These are phyloP conservation scores for Falco berigora DNA, from an alignment of 2,797 vertebrate genomes.

Conservation along the genomic window DNA sequence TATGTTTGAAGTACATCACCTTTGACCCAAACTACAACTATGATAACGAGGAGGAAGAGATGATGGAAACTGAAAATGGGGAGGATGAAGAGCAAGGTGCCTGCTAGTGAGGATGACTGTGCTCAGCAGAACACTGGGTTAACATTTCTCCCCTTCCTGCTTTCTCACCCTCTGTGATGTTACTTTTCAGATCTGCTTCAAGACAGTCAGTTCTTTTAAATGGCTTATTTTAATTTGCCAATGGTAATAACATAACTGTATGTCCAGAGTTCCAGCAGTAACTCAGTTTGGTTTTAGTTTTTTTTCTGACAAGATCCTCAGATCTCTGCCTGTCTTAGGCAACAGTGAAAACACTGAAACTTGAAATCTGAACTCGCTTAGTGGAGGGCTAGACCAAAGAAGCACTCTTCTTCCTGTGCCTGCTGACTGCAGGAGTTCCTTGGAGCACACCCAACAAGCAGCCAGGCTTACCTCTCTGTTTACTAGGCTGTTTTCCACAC, in stretches of 20 bases:
- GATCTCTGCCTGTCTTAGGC: neutral
- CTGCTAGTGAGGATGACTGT: slow-evolving; percentile 52
- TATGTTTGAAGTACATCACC: slow-evolving; percentile 89
- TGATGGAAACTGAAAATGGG: slow-evolving; percentile 86
- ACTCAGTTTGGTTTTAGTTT: neutral
- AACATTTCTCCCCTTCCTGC: neutral
- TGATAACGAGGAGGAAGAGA: slow-evolving; percentile 79
- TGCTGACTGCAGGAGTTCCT: neutral
- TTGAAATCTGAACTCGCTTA: neutral
- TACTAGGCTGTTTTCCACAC: neutral
- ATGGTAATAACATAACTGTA: too few relatives aligned
- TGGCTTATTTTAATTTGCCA: neutral
- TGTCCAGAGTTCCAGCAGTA: neutral
- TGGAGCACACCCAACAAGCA: neutral
- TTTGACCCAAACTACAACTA: slow-evolving; percentile 96
- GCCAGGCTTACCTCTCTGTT: neutral
- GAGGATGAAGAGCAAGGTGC: slow-evolving; percentile 87
- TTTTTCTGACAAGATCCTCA: neutral
- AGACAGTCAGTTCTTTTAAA: neutral
- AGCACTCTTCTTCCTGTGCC: neutral
- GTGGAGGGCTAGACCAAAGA: neutral
- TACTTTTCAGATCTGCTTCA: neutral
- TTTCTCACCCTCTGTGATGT: neutral
- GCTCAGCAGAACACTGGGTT: neutral
- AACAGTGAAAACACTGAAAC: neutral